Conservation (phyloP, 2,888 invertebrate species). For the Diarsia brunnea region DNA sequence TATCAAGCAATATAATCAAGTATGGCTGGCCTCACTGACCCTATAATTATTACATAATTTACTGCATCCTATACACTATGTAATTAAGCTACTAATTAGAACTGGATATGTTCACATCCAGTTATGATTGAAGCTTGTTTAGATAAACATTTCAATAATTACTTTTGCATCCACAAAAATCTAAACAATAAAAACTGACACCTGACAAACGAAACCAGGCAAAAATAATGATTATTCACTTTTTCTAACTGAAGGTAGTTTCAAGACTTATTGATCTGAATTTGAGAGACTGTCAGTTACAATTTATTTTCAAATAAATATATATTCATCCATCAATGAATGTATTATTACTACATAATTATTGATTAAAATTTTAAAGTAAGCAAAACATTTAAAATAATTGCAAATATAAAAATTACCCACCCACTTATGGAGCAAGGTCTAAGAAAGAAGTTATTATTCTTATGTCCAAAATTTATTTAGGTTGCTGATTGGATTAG, state of each 20-base stretch:
- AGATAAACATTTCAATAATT: constrained; percentile 33
- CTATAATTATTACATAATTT: constrained; percentile 61
- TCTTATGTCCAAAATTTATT: neutral
- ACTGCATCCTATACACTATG: constrained; percentile 49
- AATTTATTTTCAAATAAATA: neutral
- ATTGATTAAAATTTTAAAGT: neutral
- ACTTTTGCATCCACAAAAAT: constrained; percentile 7
- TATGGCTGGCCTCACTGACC: constrained; percentile 50
- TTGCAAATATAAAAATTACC: neutral
- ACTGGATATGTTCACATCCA: constrained; percentile 41
- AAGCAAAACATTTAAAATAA: neutral
- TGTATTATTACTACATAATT: no score
- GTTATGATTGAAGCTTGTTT: constrained; percentile 24
- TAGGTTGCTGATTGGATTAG: neutral
- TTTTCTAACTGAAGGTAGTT: constrained; percentile 27
- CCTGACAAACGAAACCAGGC: constrained; percentile 28
- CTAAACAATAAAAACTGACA: constrained; percentile 25
- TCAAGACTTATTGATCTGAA: neutral
- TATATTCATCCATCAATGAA: neutral
- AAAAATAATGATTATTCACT: neutral
- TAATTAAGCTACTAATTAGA: constrained; percentile 47
- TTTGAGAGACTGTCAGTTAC: neutral
- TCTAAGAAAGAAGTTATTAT: neutral
- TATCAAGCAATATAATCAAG: constrained; percentile 19
- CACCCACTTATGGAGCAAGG: neutral